These are phyloP conservation scores for Mionectes olivaceus DNA, from an alignment of 2,797 vertebrate species.

Conservation along the genomic window DNA sequence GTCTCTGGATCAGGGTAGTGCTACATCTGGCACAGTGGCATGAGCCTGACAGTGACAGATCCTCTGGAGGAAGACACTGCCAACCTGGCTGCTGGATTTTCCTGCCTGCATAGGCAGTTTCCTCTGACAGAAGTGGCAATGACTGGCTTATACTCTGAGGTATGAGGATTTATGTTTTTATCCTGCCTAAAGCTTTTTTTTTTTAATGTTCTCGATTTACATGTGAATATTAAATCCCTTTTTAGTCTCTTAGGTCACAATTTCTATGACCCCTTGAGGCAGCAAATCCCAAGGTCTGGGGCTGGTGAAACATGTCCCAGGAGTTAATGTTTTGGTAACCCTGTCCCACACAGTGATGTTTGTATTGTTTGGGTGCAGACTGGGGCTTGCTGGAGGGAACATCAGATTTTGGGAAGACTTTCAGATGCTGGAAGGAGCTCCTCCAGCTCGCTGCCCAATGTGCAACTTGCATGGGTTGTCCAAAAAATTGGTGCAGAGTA, in stretches of 20 bases:
- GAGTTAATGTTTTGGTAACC: background rate
- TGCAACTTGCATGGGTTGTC: background rate
- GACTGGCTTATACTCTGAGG: background rate
- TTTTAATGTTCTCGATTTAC: background rate
- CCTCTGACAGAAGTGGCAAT: background rate
- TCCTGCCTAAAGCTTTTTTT: background rate
- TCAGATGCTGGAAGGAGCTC: background rate
- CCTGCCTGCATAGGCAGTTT: background rate
- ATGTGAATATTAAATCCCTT: background rate
- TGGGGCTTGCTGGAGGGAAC: background rate
- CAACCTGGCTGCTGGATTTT: fast-evolving
- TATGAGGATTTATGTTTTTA: background rate
- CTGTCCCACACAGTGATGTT: fast-evolving
- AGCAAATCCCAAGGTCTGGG: background rate
- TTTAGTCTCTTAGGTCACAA: background rate
- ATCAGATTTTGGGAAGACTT: background rate
- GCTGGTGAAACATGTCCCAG: background rate
- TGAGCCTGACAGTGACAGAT: background rate
- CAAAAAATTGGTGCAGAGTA: background rate
- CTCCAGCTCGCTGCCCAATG: background rate
- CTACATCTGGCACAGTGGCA: fast-evolving
- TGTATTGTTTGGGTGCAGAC: background rate
- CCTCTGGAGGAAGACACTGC: background rate
- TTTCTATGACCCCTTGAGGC: background rate
- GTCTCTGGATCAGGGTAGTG: background rate